Conservation (phyloP, 2,797 vertebrate species). For the Sebastiscus albofasciatus region DNA sequence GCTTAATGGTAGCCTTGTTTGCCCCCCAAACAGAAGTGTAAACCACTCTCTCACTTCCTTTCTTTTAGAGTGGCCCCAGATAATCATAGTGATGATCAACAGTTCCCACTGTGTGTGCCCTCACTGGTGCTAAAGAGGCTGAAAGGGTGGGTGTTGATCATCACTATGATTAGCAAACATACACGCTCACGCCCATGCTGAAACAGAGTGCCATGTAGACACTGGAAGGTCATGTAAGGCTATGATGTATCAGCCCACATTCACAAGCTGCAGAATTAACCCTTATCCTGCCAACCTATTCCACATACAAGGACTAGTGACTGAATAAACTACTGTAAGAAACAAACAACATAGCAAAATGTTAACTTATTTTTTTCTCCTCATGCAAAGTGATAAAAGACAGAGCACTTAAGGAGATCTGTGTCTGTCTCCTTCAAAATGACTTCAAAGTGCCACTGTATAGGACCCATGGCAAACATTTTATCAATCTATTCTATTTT, state of each 20-base stretch:
- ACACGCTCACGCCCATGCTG: background rate
- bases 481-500: no score
- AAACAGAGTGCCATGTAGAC: conserved; percentile 16
- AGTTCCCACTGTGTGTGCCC: background rate
- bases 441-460: no score
- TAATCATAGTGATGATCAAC: conserved; percentile 43
- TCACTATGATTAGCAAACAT: conserved; percentile 45
- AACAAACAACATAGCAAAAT: no score
- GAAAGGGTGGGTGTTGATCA: conserved; percentile 23
- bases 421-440: no score
- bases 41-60: background rate
- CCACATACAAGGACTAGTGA: no score
- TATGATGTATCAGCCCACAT: background rate
- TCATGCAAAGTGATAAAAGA: no score
- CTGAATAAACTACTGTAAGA: no score
- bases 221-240: conserved; percentile 26
- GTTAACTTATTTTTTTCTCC: no score
- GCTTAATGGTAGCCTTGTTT: conserved; percentile 55
- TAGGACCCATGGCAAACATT: no score
- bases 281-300: no score
- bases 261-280: background rate
- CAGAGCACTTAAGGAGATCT: no score
- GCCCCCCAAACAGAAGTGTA: conserved; percentile 47
- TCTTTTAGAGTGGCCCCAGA: background rate
- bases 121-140: conserved; percentile 5